phyloP scores from a whole-genome alignment of 2,113 vertebrate genomes.

The Anas platyrhynchos region DNA sequence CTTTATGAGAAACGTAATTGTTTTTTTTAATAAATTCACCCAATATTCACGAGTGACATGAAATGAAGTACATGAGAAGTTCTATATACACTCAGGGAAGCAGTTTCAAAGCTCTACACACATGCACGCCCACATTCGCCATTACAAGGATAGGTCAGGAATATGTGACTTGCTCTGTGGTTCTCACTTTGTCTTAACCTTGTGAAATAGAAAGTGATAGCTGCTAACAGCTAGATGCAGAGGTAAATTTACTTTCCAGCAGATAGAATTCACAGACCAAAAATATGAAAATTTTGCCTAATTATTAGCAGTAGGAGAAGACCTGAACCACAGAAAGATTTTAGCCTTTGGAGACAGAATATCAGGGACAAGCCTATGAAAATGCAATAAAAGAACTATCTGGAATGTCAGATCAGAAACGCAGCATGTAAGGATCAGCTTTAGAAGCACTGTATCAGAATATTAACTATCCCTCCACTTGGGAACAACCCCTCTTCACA shows the following conservation, averaged over 20 bases:
- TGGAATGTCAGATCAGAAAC: constrained; percentile 48
- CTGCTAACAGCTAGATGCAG: not conserved
- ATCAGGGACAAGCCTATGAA: not conserved
- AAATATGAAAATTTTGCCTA: not conserved
- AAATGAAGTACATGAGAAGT: not conserved
- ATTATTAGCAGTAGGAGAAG: not conserved
- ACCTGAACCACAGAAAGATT: not conserved
- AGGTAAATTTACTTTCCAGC: constrained; percentile 4
- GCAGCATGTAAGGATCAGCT: not conserved
- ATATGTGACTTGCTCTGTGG: not conserved
- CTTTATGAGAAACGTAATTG: not conserved
- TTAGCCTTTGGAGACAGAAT: not conserved
- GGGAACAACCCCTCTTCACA: constrained; percentile 19
- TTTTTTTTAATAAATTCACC: not conserved
- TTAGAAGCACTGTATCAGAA: not conserved
- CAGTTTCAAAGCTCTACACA: not conserved
- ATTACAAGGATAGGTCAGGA: not conserved
- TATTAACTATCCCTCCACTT: not conserved
- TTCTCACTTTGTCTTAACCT: not conserved
- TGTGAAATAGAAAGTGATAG: not conserved
- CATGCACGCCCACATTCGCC: not conserved
- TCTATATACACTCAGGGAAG: constrained; percentile 25
- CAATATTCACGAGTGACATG: not conserved
- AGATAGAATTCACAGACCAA: not conserved
- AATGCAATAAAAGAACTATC: constrained; percentile 6